phyloP scores from a whole-genome alignment of 1,140 invertebrate genomes.

The Aphidius gifuensis region DNA sequence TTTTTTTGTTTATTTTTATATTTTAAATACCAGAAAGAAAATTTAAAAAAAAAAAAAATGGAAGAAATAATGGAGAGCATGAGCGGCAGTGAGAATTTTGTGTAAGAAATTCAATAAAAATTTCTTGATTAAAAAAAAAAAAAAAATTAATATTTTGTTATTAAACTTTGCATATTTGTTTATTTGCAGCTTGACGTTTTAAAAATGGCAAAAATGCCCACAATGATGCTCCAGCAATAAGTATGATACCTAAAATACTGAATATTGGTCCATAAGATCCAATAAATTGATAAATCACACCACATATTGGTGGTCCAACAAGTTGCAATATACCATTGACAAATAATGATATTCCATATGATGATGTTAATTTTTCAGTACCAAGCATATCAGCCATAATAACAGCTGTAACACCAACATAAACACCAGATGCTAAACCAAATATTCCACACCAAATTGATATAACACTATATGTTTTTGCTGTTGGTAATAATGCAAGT shows the following conservation, averaged over 20 bases:
- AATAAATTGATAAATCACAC: conserved; percentile 63
- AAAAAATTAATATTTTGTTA: neutral
- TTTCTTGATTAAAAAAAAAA: conserved; percentile 15
- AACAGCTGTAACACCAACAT: conserved; percentile 79
- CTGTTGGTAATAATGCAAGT: conserved; percentile 66
- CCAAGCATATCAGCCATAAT: conserved; percentile 84
- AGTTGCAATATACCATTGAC: conserved; percentile 78
- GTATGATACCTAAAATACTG: conserved; percentile 66
- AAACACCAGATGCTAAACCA: conserved; percentile 79
- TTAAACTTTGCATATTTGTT: conserved; percentile 36
- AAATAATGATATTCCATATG: conserved; percentile 81
- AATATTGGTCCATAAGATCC: conserved; percentile 69
- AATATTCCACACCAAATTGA: conserved; percentile 71
- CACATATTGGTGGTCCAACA: conserved; percentile 75
- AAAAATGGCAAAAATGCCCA: conserved; percentile 75
- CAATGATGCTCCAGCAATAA: conserved; percentile 69
- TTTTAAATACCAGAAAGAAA: too few species aligned
- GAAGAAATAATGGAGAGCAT: too few species aligned
- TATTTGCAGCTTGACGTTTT: conserved; percentile 39
- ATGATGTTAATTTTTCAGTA: conserved; percentile 75
- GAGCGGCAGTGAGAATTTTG: too few species aligned
- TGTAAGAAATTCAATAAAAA: too few species aligned
- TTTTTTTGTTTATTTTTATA: too few species aligned
- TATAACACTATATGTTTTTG: conserved; percentile 55
- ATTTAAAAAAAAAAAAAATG: too few species aligned